Percentiles rank a stretch among this genome's conserved stretches.
Conservation (phyloP, 2,888 invertebrate genomes). For the Ganaspis brasiliensis region DNA sequence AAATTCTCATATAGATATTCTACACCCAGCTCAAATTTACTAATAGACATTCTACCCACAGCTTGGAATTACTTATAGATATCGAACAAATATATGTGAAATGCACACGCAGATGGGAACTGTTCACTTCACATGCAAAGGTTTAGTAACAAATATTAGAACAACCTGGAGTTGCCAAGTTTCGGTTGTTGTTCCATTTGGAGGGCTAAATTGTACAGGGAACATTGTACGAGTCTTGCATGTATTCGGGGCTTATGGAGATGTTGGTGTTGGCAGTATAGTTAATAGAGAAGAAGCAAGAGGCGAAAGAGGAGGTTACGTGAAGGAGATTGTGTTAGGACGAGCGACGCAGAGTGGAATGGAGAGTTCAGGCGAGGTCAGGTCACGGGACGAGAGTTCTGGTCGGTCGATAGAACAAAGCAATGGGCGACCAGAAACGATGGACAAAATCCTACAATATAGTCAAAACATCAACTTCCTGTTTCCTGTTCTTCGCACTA, state of each 20-base stretch:
- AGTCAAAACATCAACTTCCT: not conserved
- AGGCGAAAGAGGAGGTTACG: constrained; percentile 56
- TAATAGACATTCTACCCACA: not conserved
- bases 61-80: not conserved
- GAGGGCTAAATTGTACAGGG: not conserved
- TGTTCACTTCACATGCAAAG: not conserved
- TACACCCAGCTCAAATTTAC: too few species aligned
- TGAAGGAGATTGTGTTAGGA: constrained; percentile 74
- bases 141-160: not conserved
- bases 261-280: constrained; percentile 42
- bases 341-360: constrained; percentile 60
- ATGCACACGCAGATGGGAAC: not conserved
- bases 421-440: constrained; percentile 61
- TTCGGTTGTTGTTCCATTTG: constrained; percentile 43
- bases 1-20: not conserved
- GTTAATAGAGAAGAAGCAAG: constrained; percentile 23
- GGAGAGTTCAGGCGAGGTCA: constrained; percentile 80
- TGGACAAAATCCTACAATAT: constrained; percentile 40
- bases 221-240: not conserved
- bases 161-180: not conserved
- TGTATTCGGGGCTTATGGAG: not conserved
- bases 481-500: constrained; percentile 7
- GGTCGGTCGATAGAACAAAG: constrained; percentile 72
- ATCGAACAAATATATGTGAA: not conserved
- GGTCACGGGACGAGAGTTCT: constrained; percentile 76